Evolutionary conservation across 1,140 invertebrate genomes (phyloP).

Genomic region (Teleopsis dalmanni): DNA sequence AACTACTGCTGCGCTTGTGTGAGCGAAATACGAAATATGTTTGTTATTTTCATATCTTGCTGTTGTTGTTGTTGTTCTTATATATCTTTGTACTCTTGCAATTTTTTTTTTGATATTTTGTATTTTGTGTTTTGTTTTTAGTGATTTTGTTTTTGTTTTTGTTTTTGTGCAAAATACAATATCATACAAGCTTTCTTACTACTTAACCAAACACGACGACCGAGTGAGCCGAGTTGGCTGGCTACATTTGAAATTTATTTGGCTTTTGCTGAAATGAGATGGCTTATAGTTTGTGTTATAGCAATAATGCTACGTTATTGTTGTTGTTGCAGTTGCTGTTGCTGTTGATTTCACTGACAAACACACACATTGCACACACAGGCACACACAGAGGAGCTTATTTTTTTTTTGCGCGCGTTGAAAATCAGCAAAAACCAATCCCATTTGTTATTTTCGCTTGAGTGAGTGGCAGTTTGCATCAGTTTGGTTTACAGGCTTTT

Average conservation of each 20-base stretch:
- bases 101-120: not conserved
- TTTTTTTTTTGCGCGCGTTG: constrained; percentile 17
- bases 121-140: not conserved
- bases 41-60: too few species aligned
- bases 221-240: too few species aligned
- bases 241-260: constrained; percentile 42
- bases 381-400: too few species aligned
- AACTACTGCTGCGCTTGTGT: too few species aligned
- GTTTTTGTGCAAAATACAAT: too few species aligned
- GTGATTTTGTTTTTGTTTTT: not conserved
- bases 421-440: constrained; percentile 46
- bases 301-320: not conserved
- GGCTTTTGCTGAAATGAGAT: constrained; percentile 44
- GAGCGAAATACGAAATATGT: too few species aligned
- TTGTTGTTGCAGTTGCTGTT: constrained; percentile 6
- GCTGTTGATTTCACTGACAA: not conserved
- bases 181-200: too few species aligned
- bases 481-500: constrained; percentile 36
- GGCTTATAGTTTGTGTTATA: constrained; percentile 28
- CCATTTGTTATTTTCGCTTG: constrained; percentile 45
- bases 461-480: constrained; percentile 44
- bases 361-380: not conserved
- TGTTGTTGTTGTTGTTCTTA: too few species aligned
- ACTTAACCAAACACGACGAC: too few species aligned
- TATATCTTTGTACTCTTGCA: too few species aligned